Conservation (phyloP, 2,888 invertebrate species). For the Conchocele bisecta region DNA sequence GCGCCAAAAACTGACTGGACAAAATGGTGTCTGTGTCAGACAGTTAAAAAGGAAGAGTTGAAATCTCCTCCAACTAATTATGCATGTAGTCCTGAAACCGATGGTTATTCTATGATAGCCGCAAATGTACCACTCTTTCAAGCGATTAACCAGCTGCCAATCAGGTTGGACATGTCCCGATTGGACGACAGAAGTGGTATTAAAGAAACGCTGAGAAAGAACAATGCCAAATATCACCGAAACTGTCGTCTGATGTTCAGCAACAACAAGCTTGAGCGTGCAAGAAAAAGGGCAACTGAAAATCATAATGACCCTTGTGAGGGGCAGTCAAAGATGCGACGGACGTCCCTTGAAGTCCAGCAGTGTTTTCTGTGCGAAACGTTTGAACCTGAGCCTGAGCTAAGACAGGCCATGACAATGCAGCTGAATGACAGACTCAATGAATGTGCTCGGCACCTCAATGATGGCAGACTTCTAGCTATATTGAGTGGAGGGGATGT, state of each 20-base stretch:
- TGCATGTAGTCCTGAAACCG: not conserved
- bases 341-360: constrained; percentile 1
- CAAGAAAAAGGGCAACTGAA: too few species aligned
- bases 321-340: not conserved
- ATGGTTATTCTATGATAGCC: constrained; percentile 30
- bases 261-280: constrained; percentile 47
- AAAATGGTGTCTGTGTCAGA: too few species aligned
- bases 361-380: constrained; percentile 49
- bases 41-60: constrained; percentile 31
- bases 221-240: constrained; percentile 52
- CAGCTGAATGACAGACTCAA: constrained; percentile 44
- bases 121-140: constrained; percentile 38
- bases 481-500: constrained; percentile 54
- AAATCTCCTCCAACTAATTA: constrained; percentile 33
- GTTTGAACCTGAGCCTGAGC: constrained; percentile 11
- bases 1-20: too few species aligned
- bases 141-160: constrained; percentile 32
- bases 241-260: constrained; percentile 39
- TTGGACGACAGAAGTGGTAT: constrained; percentile 54
- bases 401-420: constrained; percentile 55
- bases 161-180: constrained; percentile 38
- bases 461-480: constrained; percentile 51
- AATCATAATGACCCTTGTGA: too few species aligned
- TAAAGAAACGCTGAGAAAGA: constrained; percentile 45
- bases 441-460: constrained; percentile 45